Evolutionary conservation across 2,113 vertebrate species (phyloP).

Genomic region (Scolopax mira): DNA sequence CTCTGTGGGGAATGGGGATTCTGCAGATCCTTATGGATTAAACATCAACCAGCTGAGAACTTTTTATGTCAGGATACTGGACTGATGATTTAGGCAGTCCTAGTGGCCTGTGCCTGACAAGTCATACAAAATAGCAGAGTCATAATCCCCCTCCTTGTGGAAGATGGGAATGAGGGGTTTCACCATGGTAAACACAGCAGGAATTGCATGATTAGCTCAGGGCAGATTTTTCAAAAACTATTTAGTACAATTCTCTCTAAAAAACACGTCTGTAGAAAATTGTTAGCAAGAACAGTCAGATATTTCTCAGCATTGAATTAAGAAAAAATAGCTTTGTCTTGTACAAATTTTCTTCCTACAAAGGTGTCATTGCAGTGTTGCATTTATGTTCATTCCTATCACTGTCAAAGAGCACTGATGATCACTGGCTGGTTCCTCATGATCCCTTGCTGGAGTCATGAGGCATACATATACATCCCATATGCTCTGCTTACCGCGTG

Average conservation of each 20-base stretch:
- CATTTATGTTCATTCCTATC: neutral
- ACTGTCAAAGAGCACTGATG: neutral
- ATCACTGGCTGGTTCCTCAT: neutral
- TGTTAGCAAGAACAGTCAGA: neutral
- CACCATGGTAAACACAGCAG: neutral
- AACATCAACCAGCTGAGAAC: neutral
- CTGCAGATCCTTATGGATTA: neutral
- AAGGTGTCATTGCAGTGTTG: neutral
- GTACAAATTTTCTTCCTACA: neutral
- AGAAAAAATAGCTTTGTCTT: neutral
- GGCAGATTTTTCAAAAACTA: neutral
- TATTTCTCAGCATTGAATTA: neutral
- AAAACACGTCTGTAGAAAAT: neutral
- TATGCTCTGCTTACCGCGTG: neutral
- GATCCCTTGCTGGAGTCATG: neutral
- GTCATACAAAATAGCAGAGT: neutral
- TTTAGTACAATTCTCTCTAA: neutral
- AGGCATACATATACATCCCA: neutral
- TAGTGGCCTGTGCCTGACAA: neutral
- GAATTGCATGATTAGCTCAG: neutral
- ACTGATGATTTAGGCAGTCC: neutral
- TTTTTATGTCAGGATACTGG: neutral
- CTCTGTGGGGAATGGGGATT: neutral
- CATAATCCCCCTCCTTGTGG: neutral
- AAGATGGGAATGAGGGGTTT: neutral